A percentile compares a stretch with the other conserved stretches of the same genome.
Conservation (phyloP, 2,888 invertebrate species). For the Aradus depressus region DNA sequence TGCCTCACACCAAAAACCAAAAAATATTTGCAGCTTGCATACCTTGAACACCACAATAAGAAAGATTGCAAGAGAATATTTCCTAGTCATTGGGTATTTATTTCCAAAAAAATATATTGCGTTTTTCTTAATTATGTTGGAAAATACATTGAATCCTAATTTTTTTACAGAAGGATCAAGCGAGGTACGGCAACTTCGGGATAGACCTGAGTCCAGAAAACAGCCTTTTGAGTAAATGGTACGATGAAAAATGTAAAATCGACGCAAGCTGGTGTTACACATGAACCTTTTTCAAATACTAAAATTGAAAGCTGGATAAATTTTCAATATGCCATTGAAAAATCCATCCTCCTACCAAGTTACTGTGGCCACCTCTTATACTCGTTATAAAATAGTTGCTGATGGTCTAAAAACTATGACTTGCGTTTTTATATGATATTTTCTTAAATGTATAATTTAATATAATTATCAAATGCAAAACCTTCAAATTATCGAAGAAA, state of each 20-base stretch:
- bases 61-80: conserved; percentile 71
- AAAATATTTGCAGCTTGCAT: conserved; percentile 52
- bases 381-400: no score
- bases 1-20: conserved; percentile 56
- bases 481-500: no score
- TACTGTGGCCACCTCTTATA: no score
- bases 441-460: no score
- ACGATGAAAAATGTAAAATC: conserved; percentile 72
- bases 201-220: conserved; percentile 54
- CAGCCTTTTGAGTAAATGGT: conserved; percentile 70
- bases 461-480: no score
- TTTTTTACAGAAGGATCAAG: conserved; percentile 28
- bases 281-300: no score
- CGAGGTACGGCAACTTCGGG: conserved; percentile 21
- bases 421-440: no score
- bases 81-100: conserved; percentile 55
- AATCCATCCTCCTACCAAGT: no score
- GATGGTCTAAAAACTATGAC: no score
- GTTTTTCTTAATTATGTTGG: background rate
- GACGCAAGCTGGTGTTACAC: conserved; percentile 76
- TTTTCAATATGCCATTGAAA: no score
- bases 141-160: background rate
- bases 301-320: no score
- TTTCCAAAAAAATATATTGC: conserved; percentile 11
- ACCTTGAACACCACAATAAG: conserved; percentile 67